Percentiles rank a stretch among this genome's conserved stretches.
Evolutionary conservation across 2,888 invertebrate species (phyloP).

Genomic region (Dryocosmus kuriphilus): DNA sequence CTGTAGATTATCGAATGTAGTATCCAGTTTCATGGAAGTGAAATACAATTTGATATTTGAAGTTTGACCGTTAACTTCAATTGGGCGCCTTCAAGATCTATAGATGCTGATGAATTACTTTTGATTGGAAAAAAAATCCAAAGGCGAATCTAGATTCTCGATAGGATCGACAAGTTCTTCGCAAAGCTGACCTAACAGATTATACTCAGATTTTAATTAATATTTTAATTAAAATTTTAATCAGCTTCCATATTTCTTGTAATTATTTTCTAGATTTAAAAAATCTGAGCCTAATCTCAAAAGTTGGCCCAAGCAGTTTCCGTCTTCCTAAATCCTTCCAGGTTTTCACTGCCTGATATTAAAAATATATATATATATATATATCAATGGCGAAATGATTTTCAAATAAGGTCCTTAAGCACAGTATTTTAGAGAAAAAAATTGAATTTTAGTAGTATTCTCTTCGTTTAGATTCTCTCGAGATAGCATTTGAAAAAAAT

Average conservation of each 20-base stretch:
- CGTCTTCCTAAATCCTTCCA: conserved; percentile 19
- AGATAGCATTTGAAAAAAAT: background rate
- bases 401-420: background rate
- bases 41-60: background rate
- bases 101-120: background rate
- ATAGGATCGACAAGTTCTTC: background rate
- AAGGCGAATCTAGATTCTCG: background rate
- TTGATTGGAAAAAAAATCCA: background rate
- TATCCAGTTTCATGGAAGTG: background rate
- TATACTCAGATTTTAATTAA: background rate
- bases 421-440: background rate
- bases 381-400: background rate
- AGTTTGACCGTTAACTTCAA: background rate
- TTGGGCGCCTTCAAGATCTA: background rate
- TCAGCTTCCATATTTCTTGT: background rate
- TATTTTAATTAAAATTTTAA: background rate
- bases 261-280: background rate
- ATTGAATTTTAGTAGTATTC: background rate
- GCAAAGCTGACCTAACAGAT: background rate
- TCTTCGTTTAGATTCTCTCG: background rate
- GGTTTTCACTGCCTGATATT: background rate
- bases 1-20: background rate
- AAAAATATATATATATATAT: too few relatives aligned
- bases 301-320: background rate
- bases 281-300: conserved; percentile 9